Evolutionary conservation across 2,888 invertebrate genomes (phyloP).

Genomic region (Drosophila niveifrons): DNA sequence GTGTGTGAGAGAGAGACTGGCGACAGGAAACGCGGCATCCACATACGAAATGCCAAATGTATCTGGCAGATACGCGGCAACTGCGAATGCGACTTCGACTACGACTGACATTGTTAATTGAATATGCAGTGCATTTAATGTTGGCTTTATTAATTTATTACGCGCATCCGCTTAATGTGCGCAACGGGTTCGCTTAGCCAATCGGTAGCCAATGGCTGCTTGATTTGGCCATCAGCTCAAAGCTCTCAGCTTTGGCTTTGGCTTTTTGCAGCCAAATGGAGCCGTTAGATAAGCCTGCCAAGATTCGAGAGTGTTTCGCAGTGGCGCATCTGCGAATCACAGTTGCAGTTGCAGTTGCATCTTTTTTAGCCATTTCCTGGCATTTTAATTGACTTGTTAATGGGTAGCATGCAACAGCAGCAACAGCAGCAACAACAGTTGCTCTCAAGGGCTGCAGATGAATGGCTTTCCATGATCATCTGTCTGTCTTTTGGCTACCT

Average conservation of each 20-base stretch:
- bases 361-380: slow-evolving; percentile 70
- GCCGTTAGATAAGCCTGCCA: slow-evolving; percentile 75
- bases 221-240: slow-evolving; percentile 23
- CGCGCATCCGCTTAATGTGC: slow-evolving; percentile 79
- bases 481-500: slow-evolving; percentile 27
- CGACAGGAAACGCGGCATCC: slow-evolving; percentile 56
- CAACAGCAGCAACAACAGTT: background rate
- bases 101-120: slow-evolving; percentile 78
- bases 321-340: slow-evolving; percentile 34
- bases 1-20: too few species aligned
- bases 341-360: slow-evolving; percentile 25
- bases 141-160: slow-evolving; percentile 82
- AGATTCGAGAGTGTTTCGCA: slow-evolving; percentile 24
- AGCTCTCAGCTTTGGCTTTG: slow-evolving; percentile 4
- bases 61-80: slow-evolving; percentile 67
- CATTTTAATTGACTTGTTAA: slow-evolving; percentile 80
- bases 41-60: slow-evolving; percentile 68
- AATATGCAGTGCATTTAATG: slow-evolving; percentile 80
- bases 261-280: slow-evolving; percentile 56
- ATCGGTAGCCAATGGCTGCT: slow-evolving; percentile 4
- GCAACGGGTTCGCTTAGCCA: slow-evolving; percentile 31
- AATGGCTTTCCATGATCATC: slow-evolving; percentile 51
- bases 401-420: slow-evolving; percentile 47
- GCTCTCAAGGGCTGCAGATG: slow-evolving; percentile 46
- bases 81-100: background rate